These are phyloP conservation scores for Sialis fuliginosa DNA, from an alignment of 2,888 invertebrate genomes.

Conservation along the genomic window DNA sequence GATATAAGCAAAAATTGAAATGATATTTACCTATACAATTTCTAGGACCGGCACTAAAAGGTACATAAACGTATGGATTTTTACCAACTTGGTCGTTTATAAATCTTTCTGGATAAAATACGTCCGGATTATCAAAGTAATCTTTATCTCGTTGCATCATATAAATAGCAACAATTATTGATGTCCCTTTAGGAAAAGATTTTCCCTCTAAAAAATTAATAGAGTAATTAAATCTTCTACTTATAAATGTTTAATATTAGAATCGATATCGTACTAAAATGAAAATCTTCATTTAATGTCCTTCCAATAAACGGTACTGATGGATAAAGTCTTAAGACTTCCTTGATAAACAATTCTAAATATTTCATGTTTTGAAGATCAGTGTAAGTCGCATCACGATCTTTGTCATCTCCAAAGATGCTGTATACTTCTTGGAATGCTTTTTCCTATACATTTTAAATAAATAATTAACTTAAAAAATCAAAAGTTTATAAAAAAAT, in stretches of 20 bases:
- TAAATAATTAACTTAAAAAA: not conserved
- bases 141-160: conserved; percentile 15
- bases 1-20: too few relatives aligned
- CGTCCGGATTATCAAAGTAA: conserved; percentile 16
- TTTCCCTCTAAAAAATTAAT: conserved; percentile 12
- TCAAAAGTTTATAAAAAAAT: not conserved
- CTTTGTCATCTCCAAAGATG: conserved; percentile 18
- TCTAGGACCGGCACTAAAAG: conserved; percentile 19
- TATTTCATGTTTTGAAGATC: conserved; percentile 34
- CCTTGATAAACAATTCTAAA: conserved; percentile 33
- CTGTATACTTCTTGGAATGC: conserved; percentile 21
- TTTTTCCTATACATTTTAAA: conserved; percentile 18
- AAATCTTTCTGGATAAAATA: conserved; percentile 20
- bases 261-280: conserved; percentile 13
- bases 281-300: conserved; percentile 21
- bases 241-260: too few relatives aligned
- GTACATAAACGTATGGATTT: conserved; percentile 18
- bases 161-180: conserved; percentile 11
- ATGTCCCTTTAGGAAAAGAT: conserved; percentile 12
- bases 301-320: conserved; percentile 32
- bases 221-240: not conserved
- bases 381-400: conserved; percentile 13
- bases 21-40: conserved; percentile 17
- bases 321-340: conserved; percentile 32
- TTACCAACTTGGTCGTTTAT: conserved; percentile 14